Base-by-base conservation (phyloP, 2,113 vertebrate genomes). In the Leucosticte australis region DNA sequence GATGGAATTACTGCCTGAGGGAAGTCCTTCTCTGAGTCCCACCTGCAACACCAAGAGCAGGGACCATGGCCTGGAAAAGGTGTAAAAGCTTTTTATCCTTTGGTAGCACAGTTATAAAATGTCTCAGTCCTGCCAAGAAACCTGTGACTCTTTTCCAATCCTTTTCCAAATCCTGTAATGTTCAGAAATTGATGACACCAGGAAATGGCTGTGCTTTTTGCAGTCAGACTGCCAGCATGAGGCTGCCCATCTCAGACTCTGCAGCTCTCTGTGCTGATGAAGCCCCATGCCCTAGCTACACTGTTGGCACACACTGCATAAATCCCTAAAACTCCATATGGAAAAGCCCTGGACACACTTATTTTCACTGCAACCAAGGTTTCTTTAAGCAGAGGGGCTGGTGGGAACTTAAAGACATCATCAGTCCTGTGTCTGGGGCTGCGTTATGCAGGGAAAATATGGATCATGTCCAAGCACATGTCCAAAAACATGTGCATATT, bases 191-290 rank as follows among this genome's bases (percentile, higher is more conserved):
- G 1, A 13, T 39, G n/a, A 21, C 10, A 28, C 26, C 6, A 44
- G 62, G 42, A 84, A 70, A 75, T 3, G 18, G 11, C 26, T 35
- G 15, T 49, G 33, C 21, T 46, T 37, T 57, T 92, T 46, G 8
- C 31, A 3, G 0, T 20, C 26, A 7, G 14, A 11, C 26, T 74
- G 7, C 31, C 6, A 10, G n/a, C 7, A 4, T 0, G 1, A 57
- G 26, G 30, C 35, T n/a, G 11, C 35, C 31, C 2, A 2, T 22
- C 15, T 44, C 26, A 26, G 23, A 7, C 20, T 37, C 17, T 41
- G 26, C 37, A 89, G 24, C 0, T 2, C 27, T 64, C 31, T 22
- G 5, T 4, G 5, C 6, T 0, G 0, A 15, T 4, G 1, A 11
- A 4, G 0, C 11, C 33, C 30, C 0, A 0, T 56, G 31, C 16